Conservation (phyloP, 2,113 vertebrate genomes). For the Eptesicus fuscus region DNA sequence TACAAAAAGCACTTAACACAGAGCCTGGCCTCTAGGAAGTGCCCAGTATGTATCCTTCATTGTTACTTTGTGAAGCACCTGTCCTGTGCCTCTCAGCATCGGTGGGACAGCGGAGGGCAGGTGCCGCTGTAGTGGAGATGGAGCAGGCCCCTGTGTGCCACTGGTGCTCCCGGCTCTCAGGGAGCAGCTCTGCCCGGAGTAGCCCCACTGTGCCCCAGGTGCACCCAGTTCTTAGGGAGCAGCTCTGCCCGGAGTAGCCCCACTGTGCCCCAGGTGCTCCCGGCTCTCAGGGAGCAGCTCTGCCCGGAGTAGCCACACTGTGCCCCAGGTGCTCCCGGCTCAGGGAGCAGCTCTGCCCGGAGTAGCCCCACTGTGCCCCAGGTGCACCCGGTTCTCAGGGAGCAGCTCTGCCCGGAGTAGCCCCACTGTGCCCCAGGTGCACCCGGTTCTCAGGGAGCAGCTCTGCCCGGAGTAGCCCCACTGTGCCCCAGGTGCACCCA, state of each 20-base stretch:
- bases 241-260: not conserved
- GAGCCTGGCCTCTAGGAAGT: not conserved
- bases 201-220: fast-evolving
- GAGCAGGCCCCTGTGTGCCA: not conserved
- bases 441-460: not conserved
- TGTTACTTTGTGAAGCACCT: not conserved
- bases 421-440: not conserved
- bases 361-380: not conserved
- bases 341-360: not conserved
- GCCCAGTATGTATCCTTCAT: fast-evolving
- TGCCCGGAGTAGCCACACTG: not conserved
- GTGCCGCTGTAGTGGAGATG: not conserved
- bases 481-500: not conserved
- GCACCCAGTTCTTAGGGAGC: not conserved
- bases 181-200: not conserved
- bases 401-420: not conserved
- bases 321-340: not conserved
- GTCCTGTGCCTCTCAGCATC: not conserved
- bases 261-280: not conserved
- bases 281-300: too few relatives aligned
- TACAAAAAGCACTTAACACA: not conserved
- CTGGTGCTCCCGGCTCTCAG: fast-evolving
- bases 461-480: not conserved
- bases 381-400: not conserved
- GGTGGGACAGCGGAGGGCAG: not conserved